Base-by-base conservation (phyloP, 2,113 vertebrate species). In the Hepsetus odoe region DNA sequence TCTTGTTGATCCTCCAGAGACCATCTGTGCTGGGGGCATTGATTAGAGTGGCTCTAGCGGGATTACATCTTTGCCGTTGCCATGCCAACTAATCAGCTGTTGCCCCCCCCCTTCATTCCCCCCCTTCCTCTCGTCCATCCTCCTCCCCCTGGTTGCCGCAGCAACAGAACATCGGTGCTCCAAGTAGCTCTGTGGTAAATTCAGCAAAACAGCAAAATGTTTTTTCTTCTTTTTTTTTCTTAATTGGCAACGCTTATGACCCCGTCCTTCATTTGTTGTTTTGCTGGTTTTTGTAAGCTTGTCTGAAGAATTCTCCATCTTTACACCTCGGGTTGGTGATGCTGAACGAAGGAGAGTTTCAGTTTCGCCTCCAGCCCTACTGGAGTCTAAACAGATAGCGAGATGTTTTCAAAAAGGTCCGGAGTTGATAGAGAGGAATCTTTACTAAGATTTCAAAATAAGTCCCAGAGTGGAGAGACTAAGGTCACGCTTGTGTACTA, bases 81-180 rank as follows among this genome's bases (percentile, higher is more conserved):
- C 95, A 98, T 99, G 98, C 96, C 98, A 97, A 98, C 98, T 98
- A 98, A 98, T 98, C 98, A 98, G 96, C 97, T 98, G 98, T 97
- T 96, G 1, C 22, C 64, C 71, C 46, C 67, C 32, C 35, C 51
- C 35, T 22, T 59, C 72, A 80, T 74, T 82, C 80, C 82, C 80
- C 80, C 84, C 82, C 82, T 83, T 44, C 74, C 77, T 84, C 77
- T 69, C 72, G 40, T 79, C 78, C 38, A 38, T 64, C 65, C 51
- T 77, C 79, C 76, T 82, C 77, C 83, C 85, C 76, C 78, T 65
- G 92, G 96, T 98, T 98, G 94, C 97, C 95, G 95, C 93, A 94
- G 97, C 95, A 97, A 98, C 97, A 91, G 93, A 97, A 97, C 95
- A 94, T 94, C 91, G 95, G 94, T 94, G 93, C 94, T 94, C 93